A percentile compares a stretch with the other conserved stretches of the same genome.
Conservation (phyloP, 2,888 invertebrate species). For the Atethmia centrago region DNA sequence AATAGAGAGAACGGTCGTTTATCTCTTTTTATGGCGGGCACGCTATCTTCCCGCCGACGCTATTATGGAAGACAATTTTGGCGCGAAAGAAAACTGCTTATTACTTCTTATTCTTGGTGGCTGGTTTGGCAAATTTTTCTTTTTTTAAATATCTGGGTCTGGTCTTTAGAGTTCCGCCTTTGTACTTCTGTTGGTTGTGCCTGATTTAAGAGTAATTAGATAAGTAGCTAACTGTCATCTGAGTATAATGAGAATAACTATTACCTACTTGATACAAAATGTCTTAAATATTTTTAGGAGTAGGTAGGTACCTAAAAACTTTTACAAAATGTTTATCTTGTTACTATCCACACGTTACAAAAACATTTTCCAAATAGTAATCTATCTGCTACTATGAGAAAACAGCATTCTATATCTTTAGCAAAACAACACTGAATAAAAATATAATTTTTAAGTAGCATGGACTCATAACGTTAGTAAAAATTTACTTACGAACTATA, state of each 20-base stretch:
- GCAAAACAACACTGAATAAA: slow-evolving; percentile 26
- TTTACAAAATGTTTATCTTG: neutral
- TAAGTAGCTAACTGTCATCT: neutral
- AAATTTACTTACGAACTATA: too few relatives aligned
- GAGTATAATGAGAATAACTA: neutral
- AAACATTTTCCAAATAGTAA: neutral
- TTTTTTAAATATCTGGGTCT: slow-evolving; percentile 57
- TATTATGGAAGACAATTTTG: slow-evolving; percentile 90
- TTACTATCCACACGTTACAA: neutral
- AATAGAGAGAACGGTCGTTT: slow-evolving; percentile 90
- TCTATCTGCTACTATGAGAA: neutral
- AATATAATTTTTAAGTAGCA: too few relatives aligned
- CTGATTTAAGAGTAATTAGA: slow-evolving; percentile 50
- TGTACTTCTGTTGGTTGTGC: slow-evolving; percentile 38
- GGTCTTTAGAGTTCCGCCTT: slow-evolving; percentile 55
- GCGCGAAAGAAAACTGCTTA: slow-evolving; percentile 91
- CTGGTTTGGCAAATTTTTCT: slow-evolving; percentile 78
- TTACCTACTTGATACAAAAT: neutral
- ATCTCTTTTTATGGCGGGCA: slow-evolving; percentile 90
- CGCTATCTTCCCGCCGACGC: slow-evolving; percentile 89
- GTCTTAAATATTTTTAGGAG: neutral
- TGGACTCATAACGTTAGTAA: too few relatives aligned
- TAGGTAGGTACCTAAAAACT: neutral
- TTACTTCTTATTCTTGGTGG: slow-evolving; percentile 88
- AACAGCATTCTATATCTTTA: neutral